Percentiles rank a stretch among this genome's conserved stretches.
These are phyloP conservation scores for Carposina sasakii DNA, from an alignment of 1,140 invertebrate species.

Conservation along the genomic window DNA sequence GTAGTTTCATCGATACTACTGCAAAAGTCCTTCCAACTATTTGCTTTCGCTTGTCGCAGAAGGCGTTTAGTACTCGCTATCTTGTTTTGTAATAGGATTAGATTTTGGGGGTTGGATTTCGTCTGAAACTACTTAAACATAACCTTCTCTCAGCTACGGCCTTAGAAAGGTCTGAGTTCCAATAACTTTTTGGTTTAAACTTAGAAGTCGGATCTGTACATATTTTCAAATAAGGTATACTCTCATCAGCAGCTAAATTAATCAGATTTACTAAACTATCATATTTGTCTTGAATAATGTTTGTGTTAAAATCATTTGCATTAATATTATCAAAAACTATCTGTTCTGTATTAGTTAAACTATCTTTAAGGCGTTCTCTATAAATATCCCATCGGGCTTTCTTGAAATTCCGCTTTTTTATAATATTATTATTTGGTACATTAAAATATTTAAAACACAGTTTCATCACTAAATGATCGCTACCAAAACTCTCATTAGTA, in stretches of 20 bases:
- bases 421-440: too few relatives aligned
- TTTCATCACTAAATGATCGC: too few relatives aligned
- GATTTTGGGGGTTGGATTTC: not conserved
- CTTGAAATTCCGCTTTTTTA: too few relatives aligned
- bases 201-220: not conserved
- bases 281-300: not conserved
- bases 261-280: not conserved
- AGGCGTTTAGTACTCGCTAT: too few relatives aligned
- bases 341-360: too few relatives aligned
- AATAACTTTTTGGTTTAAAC: constrained; percentile 1
- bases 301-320: not conserved
- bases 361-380: too few relatives aligned
- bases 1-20: constrained; percentile 12
- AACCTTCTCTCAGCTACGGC: not conserved
- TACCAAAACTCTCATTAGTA: too few relatives aligned
- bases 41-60: too few relatives aligned
- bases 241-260: not conserved
- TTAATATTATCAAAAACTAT: too few relatives aligned
- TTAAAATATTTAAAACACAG: too few relatives aligned
- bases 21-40: constrained; percentile 18
- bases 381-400: too few relatives aligned
- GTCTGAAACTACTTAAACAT: not conserved
- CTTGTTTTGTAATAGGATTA: too few relatives aligned
- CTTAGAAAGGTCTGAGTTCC: constrained; percentile 4
- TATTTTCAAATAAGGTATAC: not conserved